These are phyloP conservation scores for Festucalex cinctus DNA, from an alignment of 2,113 vertebrate genomes.

Conservation along the genomic window DNA sequence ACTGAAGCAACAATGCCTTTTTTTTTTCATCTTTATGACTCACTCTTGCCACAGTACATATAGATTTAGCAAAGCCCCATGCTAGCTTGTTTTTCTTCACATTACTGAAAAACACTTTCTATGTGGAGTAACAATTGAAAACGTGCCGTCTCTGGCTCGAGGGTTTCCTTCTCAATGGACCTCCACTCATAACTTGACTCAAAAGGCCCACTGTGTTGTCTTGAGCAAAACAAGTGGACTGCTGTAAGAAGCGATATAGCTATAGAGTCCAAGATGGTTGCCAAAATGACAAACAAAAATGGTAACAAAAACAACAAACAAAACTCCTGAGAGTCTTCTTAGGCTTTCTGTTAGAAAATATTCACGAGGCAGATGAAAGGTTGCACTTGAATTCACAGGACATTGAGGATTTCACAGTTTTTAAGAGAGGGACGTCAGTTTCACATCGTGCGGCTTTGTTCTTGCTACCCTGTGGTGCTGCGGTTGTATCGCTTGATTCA, in stretches of 20 bases:
- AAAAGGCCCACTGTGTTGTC: conserved; percentile 27
- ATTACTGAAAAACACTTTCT: not conserved
- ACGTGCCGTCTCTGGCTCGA: not conserved
- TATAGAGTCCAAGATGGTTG: conserved; percentile 16
- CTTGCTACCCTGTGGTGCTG: not conserved
- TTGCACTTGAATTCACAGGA: conserved; percentile 22
- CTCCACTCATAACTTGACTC: not conserved
- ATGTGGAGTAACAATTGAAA: not conserved
- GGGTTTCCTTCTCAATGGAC: not conserved
- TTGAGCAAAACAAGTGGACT: conserved; percentile 33
- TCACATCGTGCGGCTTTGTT: conserved; percentile 14
- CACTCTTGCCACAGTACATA: too few relatives aligned
- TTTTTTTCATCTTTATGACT: too few relatives aligned
- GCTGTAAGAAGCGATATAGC: conserved; percentile 12
- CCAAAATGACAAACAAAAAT: conserved; percentile 37
- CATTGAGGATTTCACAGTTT: conserved; percentile 20
- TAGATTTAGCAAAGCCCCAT: too few relatives aligned
- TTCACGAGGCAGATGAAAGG: conserved; percentile 32
- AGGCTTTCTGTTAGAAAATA: conserved; percentile 33
- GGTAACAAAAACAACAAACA: conserved; percentile 42
- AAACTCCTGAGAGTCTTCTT: conserved; percentile 23
- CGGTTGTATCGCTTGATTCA: conserved; percentile 12
- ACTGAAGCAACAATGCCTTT: too few relatives aligned
- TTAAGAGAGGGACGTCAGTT: not conserved
- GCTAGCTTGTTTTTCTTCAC: not conserved